Base-by-base conservation (phyloP, 1,140 invertebrate species). In the Wiebesia pumilae region DNA sequence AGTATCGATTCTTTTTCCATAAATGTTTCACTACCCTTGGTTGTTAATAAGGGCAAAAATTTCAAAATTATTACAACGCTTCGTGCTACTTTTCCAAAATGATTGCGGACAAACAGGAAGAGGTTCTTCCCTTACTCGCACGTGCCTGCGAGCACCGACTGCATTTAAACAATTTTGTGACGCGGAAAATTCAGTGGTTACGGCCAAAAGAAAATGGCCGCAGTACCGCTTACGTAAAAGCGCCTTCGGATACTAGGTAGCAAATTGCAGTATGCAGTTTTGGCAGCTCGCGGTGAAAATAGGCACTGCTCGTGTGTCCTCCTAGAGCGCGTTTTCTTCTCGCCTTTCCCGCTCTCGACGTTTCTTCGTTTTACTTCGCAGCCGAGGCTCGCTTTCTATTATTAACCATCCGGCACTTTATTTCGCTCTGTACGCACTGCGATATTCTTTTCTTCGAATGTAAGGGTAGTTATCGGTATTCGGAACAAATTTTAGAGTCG, bases 121-220 rank as follows among this genome's bases (percentile, higher is more conserved):
- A 33, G 65, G 19, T 3, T 69, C 19, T 0, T 35, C 3, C 30
- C 4, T 16, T 30, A 30, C 16, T 65, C 40, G 0, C 21, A 33
- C 0, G 24, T 30, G 27, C n/a, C 7, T 43, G 9, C 35, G 16
- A 43, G 73, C 73, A 47, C 33, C 35, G 27, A 10, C 19, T 77
- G 40, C 7, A 30, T 77, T 51, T 19, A 30, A 77, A 77, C n/a
- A 77, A 77, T 43, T 51, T 51, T 43, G n/a, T 30, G 19, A 79
- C 65, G 62, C 77, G 84, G 89, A 90, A 89, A 90, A 90, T 89
- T 89, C 87, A 89, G 89, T 87, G 65, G 83, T 87, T 86, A 88
- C 85, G 84, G 51, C 69, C 82, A 75, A 75, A 75, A 40, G 47
- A 75, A 83, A 83, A 83, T 83, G 71, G 71, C 82, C 33, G 82